Evolutionary conservation across 2,797 vertebrate genomes (phyloP).

Genomic region (Pseudochirops corinnae): DNA sequence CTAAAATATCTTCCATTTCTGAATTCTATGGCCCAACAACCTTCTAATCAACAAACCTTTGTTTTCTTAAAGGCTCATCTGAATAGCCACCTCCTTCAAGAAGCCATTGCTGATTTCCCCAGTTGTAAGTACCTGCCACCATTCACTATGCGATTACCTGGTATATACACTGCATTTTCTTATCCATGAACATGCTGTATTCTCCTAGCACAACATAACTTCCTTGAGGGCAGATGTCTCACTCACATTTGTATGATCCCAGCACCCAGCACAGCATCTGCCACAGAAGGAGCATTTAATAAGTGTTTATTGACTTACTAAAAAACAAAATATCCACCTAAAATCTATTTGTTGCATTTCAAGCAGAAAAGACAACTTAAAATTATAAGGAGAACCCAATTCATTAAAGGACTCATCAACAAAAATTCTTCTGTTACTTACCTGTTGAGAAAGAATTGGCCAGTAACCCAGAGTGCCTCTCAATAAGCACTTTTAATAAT

Average conservation of each 20-base stretch:
- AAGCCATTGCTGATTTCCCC: background rate
- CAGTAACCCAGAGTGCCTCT: background rate
- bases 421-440: slow-evolving; percentile 1
- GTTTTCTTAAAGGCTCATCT: background rate
- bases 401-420: background rate
- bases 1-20: background rate
- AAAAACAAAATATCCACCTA: background rate
- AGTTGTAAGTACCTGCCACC: background rate
- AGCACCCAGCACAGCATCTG: background rate
- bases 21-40: background rate
- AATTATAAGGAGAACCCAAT: background rate
- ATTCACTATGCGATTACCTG: background rate
- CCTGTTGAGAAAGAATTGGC: background rate
- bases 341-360: background rate
- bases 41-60: background rate
- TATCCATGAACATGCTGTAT: background rate
- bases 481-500: background rate
- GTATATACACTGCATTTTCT: background rate
- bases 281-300: background rate
- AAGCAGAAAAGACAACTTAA: background rate
- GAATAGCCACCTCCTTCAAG: background rate
- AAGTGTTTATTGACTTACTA: background rate
- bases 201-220: background rate
- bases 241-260: background rate
- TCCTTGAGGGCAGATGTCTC: background rate